phyloP scores from a whole-genome alignment of 1,140 invertebrate species.

The Apocrypta bakeri region DNA sequence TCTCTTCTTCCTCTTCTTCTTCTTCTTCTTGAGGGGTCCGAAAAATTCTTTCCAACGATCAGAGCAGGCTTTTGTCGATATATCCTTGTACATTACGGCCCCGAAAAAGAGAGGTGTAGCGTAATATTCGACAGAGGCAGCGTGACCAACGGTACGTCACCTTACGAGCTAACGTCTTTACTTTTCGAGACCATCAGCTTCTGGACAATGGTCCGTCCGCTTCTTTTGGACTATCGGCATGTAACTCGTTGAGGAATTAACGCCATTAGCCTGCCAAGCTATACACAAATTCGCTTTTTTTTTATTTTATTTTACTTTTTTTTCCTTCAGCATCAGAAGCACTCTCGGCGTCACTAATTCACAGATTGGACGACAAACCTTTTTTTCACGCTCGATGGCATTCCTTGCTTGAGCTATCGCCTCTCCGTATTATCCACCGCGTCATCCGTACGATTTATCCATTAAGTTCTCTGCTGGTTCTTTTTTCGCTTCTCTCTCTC shows the following conservation, averaged over 20 bases:
- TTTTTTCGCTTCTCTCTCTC: not conserved
- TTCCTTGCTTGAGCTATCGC: constrained; percentile 3
- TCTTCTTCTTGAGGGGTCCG: too few relatives aligned
- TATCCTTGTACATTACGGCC: not conserved
- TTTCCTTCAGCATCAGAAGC: constrained; percentile 31
- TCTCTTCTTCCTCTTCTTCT: too few relatives aligned
- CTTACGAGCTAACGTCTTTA: constrained; percentile 58
- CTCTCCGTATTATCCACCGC: not conserved
- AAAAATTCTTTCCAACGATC: too few relatives aligned
- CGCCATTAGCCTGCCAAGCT: constrained; percentile 58
- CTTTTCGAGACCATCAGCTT: constrained; percentile 41
- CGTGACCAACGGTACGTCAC: constrained; percentile 42
- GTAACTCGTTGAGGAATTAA: constrained; percentile 65
- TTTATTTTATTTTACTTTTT: not conserved
- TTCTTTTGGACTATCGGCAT: constrained; percentile 35
- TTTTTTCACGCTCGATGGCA: constrained; percentile 42
- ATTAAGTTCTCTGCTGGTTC: not conserved
- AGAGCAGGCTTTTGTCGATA: not conserved
- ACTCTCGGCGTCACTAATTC: constrained; percentile 55
- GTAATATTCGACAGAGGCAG: not conserved
- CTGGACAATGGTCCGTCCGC: not conserved
- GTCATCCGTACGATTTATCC: constrained; percentile 22
- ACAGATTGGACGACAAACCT: constrained; percentile 57
- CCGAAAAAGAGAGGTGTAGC: not conserved
- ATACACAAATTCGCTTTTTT: constrained; percentile 6